phyloP scores from a whole-genome alignment of 2,797 vertebrate genomes.

The Chaetophractus vellerosus region DNA sequence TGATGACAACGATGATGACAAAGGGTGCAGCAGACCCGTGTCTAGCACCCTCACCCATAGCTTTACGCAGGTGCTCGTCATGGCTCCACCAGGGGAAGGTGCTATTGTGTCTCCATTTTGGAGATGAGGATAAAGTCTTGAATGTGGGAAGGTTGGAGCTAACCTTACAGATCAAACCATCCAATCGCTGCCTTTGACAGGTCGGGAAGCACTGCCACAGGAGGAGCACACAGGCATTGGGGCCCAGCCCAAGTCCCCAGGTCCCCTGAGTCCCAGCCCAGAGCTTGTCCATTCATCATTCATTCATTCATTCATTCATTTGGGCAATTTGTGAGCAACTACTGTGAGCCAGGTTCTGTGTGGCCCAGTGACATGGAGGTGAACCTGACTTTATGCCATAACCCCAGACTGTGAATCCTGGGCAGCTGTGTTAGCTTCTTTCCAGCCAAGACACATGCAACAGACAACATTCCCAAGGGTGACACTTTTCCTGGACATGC shows the following conservation, averaged over 20 bases:
- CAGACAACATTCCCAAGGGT: rapidly evolving
- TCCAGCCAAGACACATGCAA: not conserved
- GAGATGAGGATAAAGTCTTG: not conserved
- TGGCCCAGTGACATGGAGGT: rapidly evolving
- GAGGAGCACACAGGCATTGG: not conserved
- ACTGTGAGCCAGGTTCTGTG: not conserved
- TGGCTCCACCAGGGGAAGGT: not conserved
- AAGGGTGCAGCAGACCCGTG: rapidly evolving
- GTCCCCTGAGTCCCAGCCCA: not conserved
- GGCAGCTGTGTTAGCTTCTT: not conserved
- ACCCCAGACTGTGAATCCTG: too few species aligned
- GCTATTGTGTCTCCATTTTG: not conserved
- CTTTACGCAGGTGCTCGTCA: not conserved
- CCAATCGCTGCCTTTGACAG: not conserved
- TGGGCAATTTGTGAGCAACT: not conserved
- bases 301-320: not conserved
- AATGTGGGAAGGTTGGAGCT: not conserved
- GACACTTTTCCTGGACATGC: rapidly evolving
- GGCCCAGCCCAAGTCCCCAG: not conserved
- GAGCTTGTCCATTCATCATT: not conserved
- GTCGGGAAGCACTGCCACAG: not conserved
- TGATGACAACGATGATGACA: not conserved
- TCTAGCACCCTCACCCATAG: not conserved
- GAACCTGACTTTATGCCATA: not conserved
- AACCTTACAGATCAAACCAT: not conserved